Conservation (phyloP, 2,888 invertebrate genomes). For the Cephus spinipes region DNA sequence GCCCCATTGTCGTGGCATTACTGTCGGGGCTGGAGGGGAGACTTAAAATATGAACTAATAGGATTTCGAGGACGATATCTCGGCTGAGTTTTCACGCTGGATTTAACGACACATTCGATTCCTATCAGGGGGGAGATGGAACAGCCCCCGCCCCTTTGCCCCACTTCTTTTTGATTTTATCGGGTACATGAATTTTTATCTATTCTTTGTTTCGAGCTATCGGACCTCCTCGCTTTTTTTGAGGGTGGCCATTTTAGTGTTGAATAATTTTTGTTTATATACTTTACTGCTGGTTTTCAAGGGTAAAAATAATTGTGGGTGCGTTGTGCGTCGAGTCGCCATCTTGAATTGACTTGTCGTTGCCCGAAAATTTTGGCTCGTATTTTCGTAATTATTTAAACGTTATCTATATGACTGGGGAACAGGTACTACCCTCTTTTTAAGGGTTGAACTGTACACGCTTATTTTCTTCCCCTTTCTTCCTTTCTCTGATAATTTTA, state of each 20-base stretch:
- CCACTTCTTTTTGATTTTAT: not conserved
- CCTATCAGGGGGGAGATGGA: constrained; percentile 29
- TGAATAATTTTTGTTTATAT: no score
- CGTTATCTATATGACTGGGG: not conserved
- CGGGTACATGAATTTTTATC: not conserved
- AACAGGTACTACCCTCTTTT: constrained; percentile 4
- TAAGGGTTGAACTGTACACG: constrained; percentile 5
- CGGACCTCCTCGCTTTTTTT: not conserved
- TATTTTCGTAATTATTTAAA: not conserved
- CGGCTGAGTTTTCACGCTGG: constrained; percentile 44
- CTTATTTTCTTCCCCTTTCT: not conserved
- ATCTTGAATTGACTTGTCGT: not conserved
- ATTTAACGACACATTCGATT: constrained; percentile 41
- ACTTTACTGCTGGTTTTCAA: no score
- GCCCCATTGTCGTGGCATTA: constrained; percentile 31
- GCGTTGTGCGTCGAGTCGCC: no score
- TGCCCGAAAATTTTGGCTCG: not conserved
- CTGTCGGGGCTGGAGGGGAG: constrained; percentile 14
- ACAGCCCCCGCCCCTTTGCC: constrained; percentile 5
- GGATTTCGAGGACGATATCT: constrained; percentile 42
- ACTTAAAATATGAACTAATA: constrained; percentile 43
- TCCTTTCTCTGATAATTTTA: constrained; percentile 35
- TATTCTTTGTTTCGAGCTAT: not conserved
- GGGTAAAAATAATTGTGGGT: no score
- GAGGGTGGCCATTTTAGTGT: not conserved